Evolutionary conservation across 2,888 invertebrate genomes (phyloP).

Genomic region (Blera fallax): DNA sequence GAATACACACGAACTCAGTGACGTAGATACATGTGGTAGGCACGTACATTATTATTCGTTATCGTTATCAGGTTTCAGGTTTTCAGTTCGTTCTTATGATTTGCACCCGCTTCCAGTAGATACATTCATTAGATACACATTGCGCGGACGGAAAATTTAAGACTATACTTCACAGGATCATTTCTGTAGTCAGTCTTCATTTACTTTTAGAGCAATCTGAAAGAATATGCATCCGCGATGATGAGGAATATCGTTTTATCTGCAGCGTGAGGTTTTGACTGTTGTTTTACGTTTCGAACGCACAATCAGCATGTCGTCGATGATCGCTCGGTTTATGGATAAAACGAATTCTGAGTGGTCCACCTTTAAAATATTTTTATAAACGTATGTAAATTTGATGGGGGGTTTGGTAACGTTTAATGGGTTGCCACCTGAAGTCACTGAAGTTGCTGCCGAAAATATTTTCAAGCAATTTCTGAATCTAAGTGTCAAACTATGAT

Average conservation of each 20-base stretch:
- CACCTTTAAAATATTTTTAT: no score
- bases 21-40: no score
- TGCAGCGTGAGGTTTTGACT: conserved; percentile 82
- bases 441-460: no score
- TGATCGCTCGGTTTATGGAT: conserved; percentile 35
- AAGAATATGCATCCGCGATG: conserved; percentile 84
- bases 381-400: no score
- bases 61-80: neutral
- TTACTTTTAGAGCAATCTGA: conserved; percentile 82
- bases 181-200: conserved; percentile 86
- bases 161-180: conserved; percentile 86
- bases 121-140: neutral
- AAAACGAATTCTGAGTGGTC: conserved; percentile 40
- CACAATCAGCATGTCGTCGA: conserved; percentile 28
- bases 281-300: conserved; percentile 20
- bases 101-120: neutral
- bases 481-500: no score
- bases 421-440: no score
- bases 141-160: conserved; percentile 71
- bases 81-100: neutral
- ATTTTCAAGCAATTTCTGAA: no score
- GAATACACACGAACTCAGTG: no score
- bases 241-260: conserved; percentile 83
- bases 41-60: no score
- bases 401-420: no score